phyloP scores from a whole-genome alignment of 2,888 invertebrate genomes.

The Macroteleia sp. region DNA sequence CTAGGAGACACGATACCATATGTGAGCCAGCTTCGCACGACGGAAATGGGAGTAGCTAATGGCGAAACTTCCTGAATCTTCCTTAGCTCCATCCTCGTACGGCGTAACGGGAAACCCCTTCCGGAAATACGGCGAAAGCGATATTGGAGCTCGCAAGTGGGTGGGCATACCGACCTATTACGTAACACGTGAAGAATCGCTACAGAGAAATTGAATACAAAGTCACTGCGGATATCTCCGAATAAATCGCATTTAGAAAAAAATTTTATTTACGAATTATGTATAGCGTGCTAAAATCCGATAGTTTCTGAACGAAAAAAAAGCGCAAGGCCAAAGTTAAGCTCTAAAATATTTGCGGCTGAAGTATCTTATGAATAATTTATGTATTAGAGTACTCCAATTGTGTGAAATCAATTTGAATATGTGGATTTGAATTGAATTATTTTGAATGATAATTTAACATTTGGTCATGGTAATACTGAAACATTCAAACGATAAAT shows the following conservation, averaged over 20 bases:
- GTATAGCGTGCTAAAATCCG: slow-evolving; percentile 10
- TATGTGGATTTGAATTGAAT: slow-evolving; percentile 43
- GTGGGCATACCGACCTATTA: slow-evolving; percentile 53
- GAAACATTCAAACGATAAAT: too few relatives aligned
- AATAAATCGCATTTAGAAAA: slow-evolving; percentile 43
- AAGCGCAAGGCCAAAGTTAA: slow-evolving; percentile 9
- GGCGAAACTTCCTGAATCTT: slow-evolving; percentile 77
- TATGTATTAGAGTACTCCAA: slow-evolving; percentile 39
- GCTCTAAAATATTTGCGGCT: slow-evolving; percentile 36
- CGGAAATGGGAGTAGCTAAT: slow-evolving; percentile 76
- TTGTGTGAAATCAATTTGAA: slow-evolving; percentile 51
- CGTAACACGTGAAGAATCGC: slow-evolving; percentile 63
- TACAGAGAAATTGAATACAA: slow-evolving; percentile 59
- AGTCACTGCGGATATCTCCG: slow-evolving; percentile 39
- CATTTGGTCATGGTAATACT: too few relatives aligned
- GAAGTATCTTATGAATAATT: slow-evolving; percentile 51
- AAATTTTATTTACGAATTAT: slow-evolving; percentile 37
- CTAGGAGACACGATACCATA: slow-evolving; percentile 77
- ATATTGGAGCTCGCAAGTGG: slow-evolving; percentile 62
- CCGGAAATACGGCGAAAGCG: slow-evolving; percentile 63
- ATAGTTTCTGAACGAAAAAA: slow-evolving; percentile 13
- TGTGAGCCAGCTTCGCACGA: slow-evolving; percentile 70
- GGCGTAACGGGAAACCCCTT: slow-evolving; percentile 59
- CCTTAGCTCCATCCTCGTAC: slow-evolving; percentile 54
- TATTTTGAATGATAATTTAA: slow-evolving; percentile 47